Base-by-base conservation (phyloP, 2,797 vertebrate genomes). In the Amphiprion clarkii region DNA sequence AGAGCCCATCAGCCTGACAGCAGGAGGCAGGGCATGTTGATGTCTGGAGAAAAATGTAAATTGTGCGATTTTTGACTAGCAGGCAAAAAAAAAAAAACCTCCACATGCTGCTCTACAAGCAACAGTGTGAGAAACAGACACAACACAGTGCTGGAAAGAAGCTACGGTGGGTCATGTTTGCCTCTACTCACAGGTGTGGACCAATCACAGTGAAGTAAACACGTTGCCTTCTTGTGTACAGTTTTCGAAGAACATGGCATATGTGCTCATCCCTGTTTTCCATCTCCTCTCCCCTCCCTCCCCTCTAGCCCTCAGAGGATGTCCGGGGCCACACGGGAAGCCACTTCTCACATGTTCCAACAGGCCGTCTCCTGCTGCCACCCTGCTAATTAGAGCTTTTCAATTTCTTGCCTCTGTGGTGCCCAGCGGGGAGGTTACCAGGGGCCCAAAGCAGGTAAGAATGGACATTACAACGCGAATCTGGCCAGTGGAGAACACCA, bases 181-280 rank as follows among this genome's bases (percentile, higher is more conserved):
- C 48, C 68, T n/a, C 61, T 54, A 75, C 46, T n/a, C 61, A 52
- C 76, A 69, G 78, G 83, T 84, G 67, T 75, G 75, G 61, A 72
- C 90, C 88, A 94, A 88, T 90, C 79, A 81, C 66, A 74, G 71
- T 4, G 58, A 65, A 87, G 89, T 94, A 94, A 95, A 95, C 93
- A 94, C 89, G 91, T 91, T 92, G 55, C 81, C 73, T 78, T 81
- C 67, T 72, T 74, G 46, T 69, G 49, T 76, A 42, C 70, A 48
- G 39, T 76, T 88, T 79, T 36, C 31, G 40, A 48, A 76, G 85
- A 88, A 77, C 74, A 77, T 51, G 67, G 71, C 78, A 81, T 89
- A 80, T 79, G 81, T 75, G 79, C 69, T 84, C 77, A 64, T 87
- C 76, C 79, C 68, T 93, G 86, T 91, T 92, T 93, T 88, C 72